These are phyloP conservation scores for Patella vulgata DNA, from an alignment of 1,140 invertebrate species.

Conservation along the genomic window DNA sequence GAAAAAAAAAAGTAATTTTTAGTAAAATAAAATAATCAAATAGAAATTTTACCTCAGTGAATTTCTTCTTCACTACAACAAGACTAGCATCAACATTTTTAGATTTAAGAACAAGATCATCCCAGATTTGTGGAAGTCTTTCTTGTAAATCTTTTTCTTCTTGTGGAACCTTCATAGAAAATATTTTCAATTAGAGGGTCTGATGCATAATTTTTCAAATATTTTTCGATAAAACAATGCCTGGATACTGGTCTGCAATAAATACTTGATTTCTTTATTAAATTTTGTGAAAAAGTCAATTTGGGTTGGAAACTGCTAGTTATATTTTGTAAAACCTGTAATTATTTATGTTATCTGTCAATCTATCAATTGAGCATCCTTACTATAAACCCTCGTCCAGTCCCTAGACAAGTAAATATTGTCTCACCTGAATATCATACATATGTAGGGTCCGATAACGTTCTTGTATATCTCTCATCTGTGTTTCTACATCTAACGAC, in stretches of 20 bases:
- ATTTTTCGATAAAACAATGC: no score
- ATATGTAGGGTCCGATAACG: conserved; percentile 67
- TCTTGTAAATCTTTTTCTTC: conserved; percentile 56
- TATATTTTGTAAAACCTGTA: no score
- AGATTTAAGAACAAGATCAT: conserved; percentile 62
- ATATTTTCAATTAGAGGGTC: no score
- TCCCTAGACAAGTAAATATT: no score
- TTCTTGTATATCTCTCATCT: conserved; percentile 77
- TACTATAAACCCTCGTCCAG: no score
- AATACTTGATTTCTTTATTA: no score
- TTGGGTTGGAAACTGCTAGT: background rate
- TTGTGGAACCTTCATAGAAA: conserved; percentile 46
- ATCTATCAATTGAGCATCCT: no score
- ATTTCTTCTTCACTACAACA: conserved; percentile 71
- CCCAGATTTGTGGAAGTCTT: conserved; percentile 61
- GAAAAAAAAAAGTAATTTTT: background rate
- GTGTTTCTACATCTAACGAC: conserved; percentile 75
- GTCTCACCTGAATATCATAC: conserved; percentile 61
- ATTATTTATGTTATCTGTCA: no score
- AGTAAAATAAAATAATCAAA: background rate
- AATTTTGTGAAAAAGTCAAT: background rate
- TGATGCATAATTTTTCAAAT: no score
- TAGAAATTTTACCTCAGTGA: conserved; percentile 73
- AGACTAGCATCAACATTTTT: conserved; percentile 67
- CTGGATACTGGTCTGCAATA: no score